Base-by-base conservation (phyloP, 92 coral and sea anemone genomes). In the Phymanthus crucifer region DNA sequence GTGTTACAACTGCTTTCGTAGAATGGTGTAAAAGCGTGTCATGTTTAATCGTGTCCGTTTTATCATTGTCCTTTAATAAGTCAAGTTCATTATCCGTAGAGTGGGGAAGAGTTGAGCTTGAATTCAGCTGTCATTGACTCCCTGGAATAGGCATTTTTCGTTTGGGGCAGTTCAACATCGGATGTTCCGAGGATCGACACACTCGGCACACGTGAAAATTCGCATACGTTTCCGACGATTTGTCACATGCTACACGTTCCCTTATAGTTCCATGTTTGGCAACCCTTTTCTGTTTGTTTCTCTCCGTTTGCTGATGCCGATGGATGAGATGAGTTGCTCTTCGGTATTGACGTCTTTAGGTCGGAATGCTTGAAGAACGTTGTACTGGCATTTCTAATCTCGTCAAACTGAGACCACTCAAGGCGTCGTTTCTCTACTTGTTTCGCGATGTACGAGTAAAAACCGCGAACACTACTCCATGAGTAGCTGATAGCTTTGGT, bases 231-330 rank as follows among this genome's bases (percentile, higher is more conserved):
- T 66, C 27, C 3, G 78, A 69, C 13, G 72, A 21, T 65, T 71
- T 52, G 54, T 71, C 84, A 43, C 84, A 71, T 32, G 72, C 68
- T n/a, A 31, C 71, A 80, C 33, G 84, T 8, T 12, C 78, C 78
- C 38, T 80, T 80, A 40, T 80, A 72, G 26, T 72, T 80, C 84
- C 84, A 80, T 34, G 72, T 38, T 31, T 80, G 78, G 36, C 78
- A 80, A 40, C 84, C 29, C 21, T 80, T 71, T 16, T 69, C 40
- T 4, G 23, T 17, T 2, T 12, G 4, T 35, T 69, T 19, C 16
- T 69, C 40, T 33, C 18, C 40, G 1, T 38, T 33, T 9, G 23
- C 6, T 16, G 24, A 8, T 18, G 38, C 0, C 19, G 40, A 19
- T 69, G 14, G 43, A 29, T n/a, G 40, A 19, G 57, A 3, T 16